Base-by-base conservation (phyloP, 2,888 invertebrate genomes). In the Furcula furcula region DNA sequence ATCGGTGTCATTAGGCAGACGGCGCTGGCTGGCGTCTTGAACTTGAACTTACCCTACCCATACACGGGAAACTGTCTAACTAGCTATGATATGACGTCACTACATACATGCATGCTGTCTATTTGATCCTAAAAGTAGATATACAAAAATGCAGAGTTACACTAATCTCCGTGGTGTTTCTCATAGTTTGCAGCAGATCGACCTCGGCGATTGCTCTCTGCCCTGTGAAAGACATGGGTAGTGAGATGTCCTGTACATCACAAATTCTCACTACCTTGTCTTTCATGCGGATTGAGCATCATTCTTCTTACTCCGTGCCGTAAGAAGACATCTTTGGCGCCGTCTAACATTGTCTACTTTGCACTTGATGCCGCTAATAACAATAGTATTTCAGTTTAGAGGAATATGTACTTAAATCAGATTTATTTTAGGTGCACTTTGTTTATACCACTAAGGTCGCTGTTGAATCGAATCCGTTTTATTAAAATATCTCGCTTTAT, bases 161-260 rank as follows among this genome's bases (percentile, higher is more conserved):
- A 46, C 35, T 33, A 39, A 34, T n/a, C 31, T 30, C 37, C 44
- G 35, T 36, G 29, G 12, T 23, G 28, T 29, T 7, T 36, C 26
- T 10, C 18, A 7, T 27, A 34, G 40, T 32, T 14, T 6, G 12
- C 21, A 29, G 36, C 29, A 16, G 36, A 13, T 40, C 34, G 32
- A 14, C 26, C 43, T 34, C 28, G 31, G 31, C 34, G 29, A 36
- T 57, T 66, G 86, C 86, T 81, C 82, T 82, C 86, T 91, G 83
- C 93, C 90, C 78, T 89, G 84, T 97, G 97, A 97, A 97, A 97
- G 97, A 97, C 97, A 95, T 95, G 96, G 95, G 97, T 97, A 97
- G 96, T 95, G 97, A 97, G 97, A 97, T 97, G 97, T 88, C 79
- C 65, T 89, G 89, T 82, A 83, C 88, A 79, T 77, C 79, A 77